These are phyloP conservation scores for Lapara coniferarum DNA, from an alignment of 2,888 invertebrate species.

Conservation along the genomic window DNA sequence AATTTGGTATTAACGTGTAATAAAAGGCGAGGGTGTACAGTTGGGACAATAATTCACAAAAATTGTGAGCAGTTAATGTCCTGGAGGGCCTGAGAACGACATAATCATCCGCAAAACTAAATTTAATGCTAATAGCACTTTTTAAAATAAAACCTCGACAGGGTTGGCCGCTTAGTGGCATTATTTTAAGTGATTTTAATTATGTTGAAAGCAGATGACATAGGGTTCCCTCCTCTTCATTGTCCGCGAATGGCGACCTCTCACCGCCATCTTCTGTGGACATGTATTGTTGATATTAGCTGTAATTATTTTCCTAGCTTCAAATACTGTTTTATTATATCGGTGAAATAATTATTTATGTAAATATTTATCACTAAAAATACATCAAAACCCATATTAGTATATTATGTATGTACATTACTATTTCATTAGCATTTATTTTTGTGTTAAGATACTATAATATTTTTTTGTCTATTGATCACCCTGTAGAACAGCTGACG, in stretches of 20 bases:
- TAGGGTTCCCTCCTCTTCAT: constrained; percentile 79
- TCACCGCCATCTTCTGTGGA: constrained; percentile 49
- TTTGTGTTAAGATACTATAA: no score
- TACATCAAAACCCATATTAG: no score
- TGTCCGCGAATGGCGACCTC: constrained; percentile 57
- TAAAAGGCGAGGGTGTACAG: constrained; percentile 72
- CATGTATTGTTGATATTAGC: constrained; percentile 53
- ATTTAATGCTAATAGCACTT: constrained; percentile 83
- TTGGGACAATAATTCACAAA: constrained; percentile 79
- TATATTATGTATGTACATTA: no score
- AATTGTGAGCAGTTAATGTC: constrained; percentile 78
- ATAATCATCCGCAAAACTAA: constrained; percentile 82
- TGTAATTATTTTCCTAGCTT: constrained; percentile 17
- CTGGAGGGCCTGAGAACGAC: constrained; percentile 74
- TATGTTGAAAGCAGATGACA: constrained; percentile 84
- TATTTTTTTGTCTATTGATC: no score
- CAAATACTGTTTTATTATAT: not conserved
- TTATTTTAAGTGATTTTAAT: constrained; percentile 84
- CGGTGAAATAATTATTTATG: not conserved
- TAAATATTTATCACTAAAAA: not conserved
- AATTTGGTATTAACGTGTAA: constrained; percentile 73
- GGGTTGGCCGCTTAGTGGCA: constrained; percentile 78
- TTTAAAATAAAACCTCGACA: constrained; percentile 78
- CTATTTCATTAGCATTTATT: no score
- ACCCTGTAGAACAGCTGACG: no score